Percentiles rank a stretch among this genome's conserved stretches.
Conservation (phyloP, 2,797 vertebrate genomes). For the Melanotaenia pygmaea region DNA sequence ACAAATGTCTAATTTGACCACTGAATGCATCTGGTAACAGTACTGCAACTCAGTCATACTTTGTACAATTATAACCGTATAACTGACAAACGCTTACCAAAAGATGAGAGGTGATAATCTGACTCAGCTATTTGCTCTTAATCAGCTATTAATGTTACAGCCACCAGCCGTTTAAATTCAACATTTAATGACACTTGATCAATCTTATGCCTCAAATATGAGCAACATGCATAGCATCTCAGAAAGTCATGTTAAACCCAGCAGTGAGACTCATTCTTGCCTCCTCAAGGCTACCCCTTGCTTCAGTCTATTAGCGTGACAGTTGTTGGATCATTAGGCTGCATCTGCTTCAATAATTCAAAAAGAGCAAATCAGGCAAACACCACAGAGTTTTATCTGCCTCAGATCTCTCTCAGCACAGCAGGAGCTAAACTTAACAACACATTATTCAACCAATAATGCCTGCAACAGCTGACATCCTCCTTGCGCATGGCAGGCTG, state of each 20-base stretch:
- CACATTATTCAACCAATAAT: slow-evolving; percentile 37
- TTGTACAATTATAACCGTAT: slow-evolving; percentile 21
- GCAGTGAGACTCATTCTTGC: slow-evolving; percentile 17
- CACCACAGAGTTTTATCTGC: slow-evolving; percentile 39
- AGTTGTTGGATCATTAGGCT: slow-evolving; percentile 69
- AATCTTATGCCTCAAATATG: background rate
- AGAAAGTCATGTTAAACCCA: slow-evolving; percentile 17
- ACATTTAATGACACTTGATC: too few species aligned
- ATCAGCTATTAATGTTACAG: slow-evolving; percentile 19
- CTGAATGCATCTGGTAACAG: background rate
- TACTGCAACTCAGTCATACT: slow-evolving; percentile 35
- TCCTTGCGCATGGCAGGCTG: background rate
- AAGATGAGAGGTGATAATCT: slow-evolving; percentile 63
- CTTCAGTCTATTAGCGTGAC: slow-evolving; percentile 53
- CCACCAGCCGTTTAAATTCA: background rate
- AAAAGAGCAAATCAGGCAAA: slow-evolving; percentile 75
- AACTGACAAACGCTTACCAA: slow-evolving; percentile 38
- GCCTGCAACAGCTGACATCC: slow-evolving; percentile 24
- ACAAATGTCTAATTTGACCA: background rate
- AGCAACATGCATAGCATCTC: background rate
- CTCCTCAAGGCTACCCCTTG: slow-evolving; percentile 14
- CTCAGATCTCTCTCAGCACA: slow-evolving; percentile 58
- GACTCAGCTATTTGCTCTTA: slow-evolving; percentile 53
- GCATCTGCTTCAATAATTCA: slow-evolving; percentile 80
- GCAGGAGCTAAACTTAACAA: slow-evolving; percentile 58